A percentile compares a stretch with the other conserved stretches of the same genome.
Evolutionary conservation across 2,888 invertebrate genomes (phyloP).

Genomic region (Ischnus inquisitorius): DNA sequence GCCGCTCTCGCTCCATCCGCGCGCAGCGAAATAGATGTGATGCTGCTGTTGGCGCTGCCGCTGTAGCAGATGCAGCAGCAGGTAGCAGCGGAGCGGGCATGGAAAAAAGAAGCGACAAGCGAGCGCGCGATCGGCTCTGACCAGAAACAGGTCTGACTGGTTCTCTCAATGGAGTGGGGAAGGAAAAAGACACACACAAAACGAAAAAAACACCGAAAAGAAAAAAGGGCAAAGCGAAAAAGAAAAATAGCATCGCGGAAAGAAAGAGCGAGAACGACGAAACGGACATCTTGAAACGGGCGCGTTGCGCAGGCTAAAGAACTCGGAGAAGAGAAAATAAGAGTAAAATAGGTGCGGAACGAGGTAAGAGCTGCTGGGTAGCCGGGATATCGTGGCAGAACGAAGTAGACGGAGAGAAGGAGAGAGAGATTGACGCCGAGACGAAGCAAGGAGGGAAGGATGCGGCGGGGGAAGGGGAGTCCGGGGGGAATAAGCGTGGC

Average conservation of each 20-base stretch:
- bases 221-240: neutral
- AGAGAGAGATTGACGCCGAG: constrained; percentile 12
- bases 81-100: constrained; percentile 55
- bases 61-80: constrained; percentile 21
- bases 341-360: constrained; percentile 59
- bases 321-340: constrained; percentile 65
- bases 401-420: constrained; percentile 39
- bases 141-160: constrained; percentile 68
- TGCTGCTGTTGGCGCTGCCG: constrained; percentile 24
- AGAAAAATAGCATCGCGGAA: neutral
- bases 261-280: constrained; percentile 45
- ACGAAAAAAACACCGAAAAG: constrained; percentile 30
- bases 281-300: constrained; percentile 45
- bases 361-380: constrained; percentile 59
- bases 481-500: constrained; percentile 57
- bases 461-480: constrained; percentile 34
- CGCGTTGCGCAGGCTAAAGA: constrained; percentile 36
- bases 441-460: constrained; percentile 32
- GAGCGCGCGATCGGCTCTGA: constrained; percentile 79
- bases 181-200: too few relatives aligned
- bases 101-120: constrained; percentile 80
- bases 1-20: constrained; percentile 28
- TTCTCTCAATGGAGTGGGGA: constrained; percentile 60
- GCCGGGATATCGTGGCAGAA: constrained; percentile 49
- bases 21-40: constrained; percentile 44